Evolutionary conservation across 2,888 invertebrate species (phyloP).

Genomic region (Folsomia manolachei): DNA sequence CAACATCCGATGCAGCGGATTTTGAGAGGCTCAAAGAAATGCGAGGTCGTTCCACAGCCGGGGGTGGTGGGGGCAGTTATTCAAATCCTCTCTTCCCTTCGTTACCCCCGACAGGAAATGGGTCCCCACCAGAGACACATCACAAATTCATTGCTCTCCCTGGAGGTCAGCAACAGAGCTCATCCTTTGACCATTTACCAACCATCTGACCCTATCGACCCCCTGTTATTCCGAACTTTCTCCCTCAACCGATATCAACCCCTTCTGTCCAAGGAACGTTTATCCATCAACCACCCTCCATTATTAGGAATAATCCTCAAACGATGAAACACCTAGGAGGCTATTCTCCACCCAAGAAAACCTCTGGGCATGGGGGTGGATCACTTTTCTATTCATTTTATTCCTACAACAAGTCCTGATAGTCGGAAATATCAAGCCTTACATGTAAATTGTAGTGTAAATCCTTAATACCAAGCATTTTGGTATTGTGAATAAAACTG

Average conservation of each 20-base stretch:
- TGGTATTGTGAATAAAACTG: neutral
- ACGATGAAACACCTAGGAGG: too few relatives aligned
- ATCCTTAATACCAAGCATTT: neutral
- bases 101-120: conserved; percentile 60
- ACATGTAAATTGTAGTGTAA: too few relatives aligned
- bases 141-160: too few relatives aligned
- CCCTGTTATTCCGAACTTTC: too few relatives aligned
- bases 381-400: conserved; percentile 37
- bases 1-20: conserved; percentile 67
- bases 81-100: conserved; percentile 59
- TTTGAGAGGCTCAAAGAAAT: conserved; percentile 61
- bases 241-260: neutral
- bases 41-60: conserved; percentile 60
- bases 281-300: too few relatives aligned
- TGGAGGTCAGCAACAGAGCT: conserved; percentile 35
- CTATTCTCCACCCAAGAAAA: too few relatives aligned
- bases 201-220: conserved; percentile 64
- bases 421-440: too few relatives aligned
- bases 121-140: conserved; percentile 30
- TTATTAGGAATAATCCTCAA: too few relatives aligned
- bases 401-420: conserved; percentile 40
- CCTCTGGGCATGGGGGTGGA: too few relatives aligned
- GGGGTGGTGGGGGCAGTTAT: conserved; percentile 64
- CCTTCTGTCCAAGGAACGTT: too few relatives aligned
- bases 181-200: conserved; percentile 58